Evolutionary conservation across 2,113 vertebrate genomes (phyloP), one percentile per base, ranked within the genome.

Genomic region (Nibea coibor): DNA sequence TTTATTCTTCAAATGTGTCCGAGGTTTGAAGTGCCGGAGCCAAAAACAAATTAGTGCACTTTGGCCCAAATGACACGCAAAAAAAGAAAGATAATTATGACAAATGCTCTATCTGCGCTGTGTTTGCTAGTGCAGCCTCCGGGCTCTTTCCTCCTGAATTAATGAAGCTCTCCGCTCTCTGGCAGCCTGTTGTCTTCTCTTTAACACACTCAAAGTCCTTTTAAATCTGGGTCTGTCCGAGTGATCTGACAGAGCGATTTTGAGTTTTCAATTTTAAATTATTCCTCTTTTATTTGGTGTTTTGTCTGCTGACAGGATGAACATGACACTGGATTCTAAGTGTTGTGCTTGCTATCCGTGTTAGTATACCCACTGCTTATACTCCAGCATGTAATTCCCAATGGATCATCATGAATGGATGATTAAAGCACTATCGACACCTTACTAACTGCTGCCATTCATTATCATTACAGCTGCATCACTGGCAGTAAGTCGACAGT

Each of bases 31-130:
- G 62, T 9, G 19, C 8, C 2, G 1, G 17, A 43, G 58, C 39
- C 64, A 42, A 69, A 84, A 84, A 65, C 14, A 6, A 83, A 74
- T 76, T 28, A 68, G 7, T 0, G 4, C 48, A 20, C 6, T 0
- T 17, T 0, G 20, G 51, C 43, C 56, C 50, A 67, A 72, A 80
- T 86, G 66, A 61, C 48, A 73, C 51, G 70, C 7, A 39, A 39
- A 39, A 69, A 61, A 80, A 76, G 17, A 51, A 28, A 61, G n/a
- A 72, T 74, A 77, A 81, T 81, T 57, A 77, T 74, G 63, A 81
- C 67, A 80, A 75, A 82, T 63, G 16, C 22, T 31, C 42, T 50
- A 1, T 50, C 53, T 73, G 50, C 43, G 57, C 11, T 16, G 35
- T 63, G 26, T 50, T 63, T 69, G 22, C 66, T 83, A 24, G 54